Base-by-base conservation (phyloP, 1,140 invertebrate genomes). In the Cydia pomonella region DNA sequence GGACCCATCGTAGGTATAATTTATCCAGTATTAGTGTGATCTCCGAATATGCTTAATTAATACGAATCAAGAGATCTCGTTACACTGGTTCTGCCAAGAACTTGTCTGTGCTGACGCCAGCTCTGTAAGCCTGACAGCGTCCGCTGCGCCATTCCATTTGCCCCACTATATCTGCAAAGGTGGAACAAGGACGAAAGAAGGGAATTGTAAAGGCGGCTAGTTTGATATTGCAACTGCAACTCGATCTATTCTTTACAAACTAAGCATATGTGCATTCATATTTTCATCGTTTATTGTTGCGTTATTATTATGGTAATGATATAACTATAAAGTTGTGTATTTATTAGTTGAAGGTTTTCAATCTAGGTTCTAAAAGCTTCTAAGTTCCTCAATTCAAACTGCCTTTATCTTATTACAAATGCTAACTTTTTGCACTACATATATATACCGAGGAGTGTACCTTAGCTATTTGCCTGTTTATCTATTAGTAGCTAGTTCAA, bases 171-270 rank as follows among this genome's bases (percentile, higher is more conserved):
- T 38, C 33, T 38, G 64, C 33, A 21, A 38, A 41, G 64, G 64
- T 69, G 33, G 64, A 38, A 69, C 64, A 69, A 69, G 64, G 64
- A 69, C 64, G 29, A 69, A 69, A 69, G 64, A 69, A 66, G 27
- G 25, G 63, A 29, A n/a, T 50, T 23, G 53, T 59, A 59, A 59
- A 59, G 53, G 9, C 21, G 53, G 21, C 44, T 4, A 53, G 50
- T 59, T 59, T 59, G 53, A 59, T 50, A 50, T 59, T 10, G 53
- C 53, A 3, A 59, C 7, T 59, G 53, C 53, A 59, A 12, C 9
- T 23, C 53, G 5, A 23, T 3, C 10, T 10, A 44, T 44, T 16
- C 12, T 13, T 13, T 44, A 16, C 41, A 23, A 23, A 21, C 50
- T 21, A 7, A 10, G 53, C n/a, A 50, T 50, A 5, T 21, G 9